Base-by-base conservation (phyloP, 2,113 vertebrate genomes). In the Geococcyx californianus region DNA sequence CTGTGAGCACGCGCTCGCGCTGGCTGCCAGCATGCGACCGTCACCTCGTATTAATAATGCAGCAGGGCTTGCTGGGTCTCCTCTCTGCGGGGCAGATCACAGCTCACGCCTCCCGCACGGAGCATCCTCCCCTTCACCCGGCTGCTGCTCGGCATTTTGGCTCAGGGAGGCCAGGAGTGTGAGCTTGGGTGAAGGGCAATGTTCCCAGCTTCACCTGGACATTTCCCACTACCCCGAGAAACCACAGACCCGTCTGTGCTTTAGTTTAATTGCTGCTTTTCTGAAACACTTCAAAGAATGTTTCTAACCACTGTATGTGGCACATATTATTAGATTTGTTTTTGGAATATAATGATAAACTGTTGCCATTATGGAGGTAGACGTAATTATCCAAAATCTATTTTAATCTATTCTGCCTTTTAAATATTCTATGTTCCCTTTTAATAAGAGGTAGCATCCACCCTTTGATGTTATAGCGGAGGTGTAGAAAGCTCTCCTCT, bases 381-480 rank as follows among this genome's bases (percentile, higher is more conserved):
- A 95, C 89, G 51, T 95, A 96, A 97, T 98, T 97, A 97, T 95
- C 97, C 89, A 87, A 77, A 94, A 97, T 97, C 97, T 97, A 98
- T 98, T 98, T 98, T 97, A 95, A 98, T 98, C 97, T 97, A 91
- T 89, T 95, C 95, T 97, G 96, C 96, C 96, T 97, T 97, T 97
- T 97, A 97, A 98, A 97, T 97, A 97, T 97, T 97, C 67, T 45
- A 74, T 97, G 94, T 90, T 98, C 97, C 97, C 98, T 98, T 98
- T 97, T 97, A 97, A 97, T 94, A 98, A 97, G 97, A 97, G 95
- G 93, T 90, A 94, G 88, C 89, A 96, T 95, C 96, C 94, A 94
- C 94, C 89, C 97, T 99, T 98, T 99, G 98, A 98, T 98, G 97
- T 97, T 59, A 12, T 42, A 96, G 96, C 75, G 81, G 96, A 97